Percentiles rank a stretch among this genome's conserved stretches.
phyloP scores from a whole-genome alignment of 2,888 invertebrate species.

The Yponomeuta cagnagella region DNA sequence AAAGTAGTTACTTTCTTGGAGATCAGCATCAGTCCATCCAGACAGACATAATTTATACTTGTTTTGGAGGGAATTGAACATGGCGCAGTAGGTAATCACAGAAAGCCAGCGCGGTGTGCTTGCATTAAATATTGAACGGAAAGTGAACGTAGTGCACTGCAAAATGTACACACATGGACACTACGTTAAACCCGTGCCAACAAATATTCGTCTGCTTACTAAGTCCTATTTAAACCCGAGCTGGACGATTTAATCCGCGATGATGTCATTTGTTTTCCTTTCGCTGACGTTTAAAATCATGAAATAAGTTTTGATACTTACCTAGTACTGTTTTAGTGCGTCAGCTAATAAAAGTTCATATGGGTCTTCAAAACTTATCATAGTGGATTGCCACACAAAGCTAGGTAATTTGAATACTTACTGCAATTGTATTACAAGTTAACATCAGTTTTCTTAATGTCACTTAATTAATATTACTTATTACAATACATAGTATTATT shows the following conservation, averaged over 20 bases:
- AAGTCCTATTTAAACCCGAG: not conserved
- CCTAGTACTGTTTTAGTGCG: no score
- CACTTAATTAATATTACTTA: no score
- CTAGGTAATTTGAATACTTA: no score
- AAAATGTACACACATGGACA: constrained; percentile 27
- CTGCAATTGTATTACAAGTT: no score
- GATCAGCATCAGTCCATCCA: not conserved
- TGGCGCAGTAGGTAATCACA: constrained; percentile 13
- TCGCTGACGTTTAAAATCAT: no score
- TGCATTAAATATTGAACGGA: constrained; percentile 58
- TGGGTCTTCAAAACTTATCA: no score
- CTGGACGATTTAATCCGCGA: no score
- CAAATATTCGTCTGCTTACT: not conserved
- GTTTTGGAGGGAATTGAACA: constrained; percentile 7
- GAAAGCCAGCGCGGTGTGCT: constrained; percentile 34
- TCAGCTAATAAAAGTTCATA: no score
- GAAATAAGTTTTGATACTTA: no score
- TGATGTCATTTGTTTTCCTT: no score
- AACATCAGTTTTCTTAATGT: no score
- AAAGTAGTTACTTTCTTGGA: not conserved
- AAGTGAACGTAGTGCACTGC: constrained; percentile 40
- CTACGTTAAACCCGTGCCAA: constrained; percentile 21
- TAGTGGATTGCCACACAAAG: no score
- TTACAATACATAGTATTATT: not conserved
- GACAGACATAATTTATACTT: not conserved